A percentile compares a stretch with the other conserved stretches of the same genome.
Conservation (phyloP, 1,140 invertebrate genomes). For the Acromyrmex heyeri region DNA sequence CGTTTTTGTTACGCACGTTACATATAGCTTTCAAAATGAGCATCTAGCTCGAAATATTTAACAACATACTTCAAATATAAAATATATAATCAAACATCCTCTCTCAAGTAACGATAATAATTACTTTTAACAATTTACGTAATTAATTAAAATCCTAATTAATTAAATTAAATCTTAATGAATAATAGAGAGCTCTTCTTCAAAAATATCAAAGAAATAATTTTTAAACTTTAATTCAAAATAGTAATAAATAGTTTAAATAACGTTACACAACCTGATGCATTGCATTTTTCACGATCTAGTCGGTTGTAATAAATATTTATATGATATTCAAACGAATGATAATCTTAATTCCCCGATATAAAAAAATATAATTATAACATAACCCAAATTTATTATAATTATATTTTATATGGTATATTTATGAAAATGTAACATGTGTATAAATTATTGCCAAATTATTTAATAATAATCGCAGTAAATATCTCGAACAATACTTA, state of each 20-base stretch:
- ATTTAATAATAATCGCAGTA: background rate
- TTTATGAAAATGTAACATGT: constrained; percentile 8
- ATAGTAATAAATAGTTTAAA: background rate
- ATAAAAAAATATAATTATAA: too few relatives aligned
- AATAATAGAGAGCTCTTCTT: background rate
- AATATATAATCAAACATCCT: background rate
- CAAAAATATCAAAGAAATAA: constrained; percentile 12
- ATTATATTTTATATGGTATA: background rate
- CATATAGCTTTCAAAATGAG: background rate
- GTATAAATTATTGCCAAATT: background rate
- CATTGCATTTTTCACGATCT: background rate
- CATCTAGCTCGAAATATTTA: background rate
- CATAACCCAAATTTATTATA: too few relatives aligned
- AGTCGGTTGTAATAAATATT: background rate
- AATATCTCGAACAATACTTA: background rate
- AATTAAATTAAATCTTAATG: too few relatives aligned
- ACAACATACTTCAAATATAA: background rate
- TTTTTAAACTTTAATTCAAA: constrained; percentile 16
- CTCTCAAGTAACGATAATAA: background rate
- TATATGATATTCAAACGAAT: too few relatives aligned
- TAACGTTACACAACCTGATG: background rate
- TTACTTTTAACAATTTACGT: background rate
- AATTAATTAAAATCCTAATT: background rate
- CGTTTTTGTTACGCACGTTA: background rate
- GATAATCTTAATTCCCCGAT: too few relatives aligned